Conservation (phyloP, 1,140 invertebrate species). For the Nautilus pompilius region DNA sequence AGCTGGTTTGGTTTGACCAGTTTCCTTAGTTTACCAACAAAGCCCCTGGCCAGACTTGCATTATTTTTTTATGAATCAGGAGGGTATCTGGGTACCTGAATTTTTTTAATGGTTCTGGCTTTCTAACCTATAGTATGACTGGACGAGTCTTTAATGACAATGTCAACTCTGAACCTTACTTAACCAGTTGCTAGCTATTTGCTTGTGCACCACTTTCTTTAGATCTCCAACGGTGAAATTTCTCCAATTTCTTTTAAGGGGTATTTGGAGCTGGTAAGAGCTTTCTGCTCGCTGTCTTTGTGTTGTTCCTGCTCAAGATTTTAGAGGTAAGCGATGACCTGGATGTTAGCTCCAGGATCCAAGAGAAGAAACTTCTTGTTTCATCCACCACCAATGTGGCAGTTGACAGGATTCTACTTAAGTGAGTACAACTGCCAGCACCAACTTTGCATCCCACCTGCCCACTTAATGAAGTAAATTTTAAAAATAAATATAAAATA, state of each 20-base stretch:
- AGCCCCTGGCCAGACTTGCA: background rate
- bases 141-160: too few species aligned
- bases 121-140: background rate
- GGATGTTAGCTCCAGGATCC: slow-evolving; percentile 22
- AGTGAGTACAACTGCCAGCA: slow-evolving; percentile 17
- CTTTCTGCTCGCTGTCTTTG: slow-evolving; percentile 37
- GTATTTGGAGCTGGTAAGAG: slow-evolving; percentile 49
- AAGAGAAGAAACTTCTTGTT: slow-evolving; percentile 44
- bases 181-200: background rate
- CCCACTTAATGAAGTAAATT: too few species aligned
- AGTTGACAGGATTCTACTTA: slow-evolving; percentile 43
- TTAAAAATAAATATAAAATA: too few species aligned
- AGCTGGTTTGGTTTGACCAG: background rate
- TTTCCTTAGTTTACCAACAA: background rate
- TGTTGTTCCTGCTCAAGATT: slow-evolving; percentile 35
- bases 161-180: background rate
- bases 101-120: background rate
- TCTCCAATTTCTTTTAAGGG: slow-evolving; percentile 25
- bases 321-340: slow-evolving; percentile 33
- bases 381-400: slow-evolving; percentile 50
- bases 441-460: too few species aligned
- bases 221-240: too few species aligned
- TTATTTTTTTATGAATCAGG: background rate
- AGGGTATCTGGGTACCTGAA: background rate
- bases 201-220: background rate